Percentiles rank a stretch among this genome's conserved stretches.
Evolutionary conservation across 2,113 vertebrate genomes (phyloP).

Genomic region (Grallaria varia): DNA sequence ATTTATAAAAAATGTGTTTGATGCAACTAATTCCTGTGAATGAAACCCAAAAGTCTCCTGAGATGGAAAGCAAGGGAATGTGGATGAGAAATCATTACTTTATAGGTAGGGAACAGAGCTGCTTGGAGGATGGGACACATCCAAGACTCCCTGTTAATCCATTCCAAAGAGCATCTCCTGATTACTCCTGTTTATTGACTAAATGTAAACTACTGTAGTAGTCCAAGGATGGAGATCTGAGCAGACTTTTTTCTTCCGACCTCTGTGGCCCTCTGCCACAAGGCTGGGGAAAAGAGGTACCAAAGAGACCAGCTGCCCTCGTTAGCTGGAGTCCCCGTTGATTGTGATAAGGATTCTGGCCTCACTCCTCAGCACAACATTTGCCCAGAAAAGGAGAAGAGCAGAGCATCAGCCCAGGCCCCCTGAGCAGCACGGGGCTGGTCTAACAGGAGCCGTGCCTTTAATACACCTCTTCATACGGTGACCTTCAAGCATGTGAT

Average conservation of each 20-base stretch:
- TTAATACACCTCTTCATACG: fast-evolving
- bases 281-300: neutral
- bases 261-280: neutral
- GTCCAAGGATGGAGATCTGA: neutral
- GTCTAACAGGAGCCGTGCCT: neutral
- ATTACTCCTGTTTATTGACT: slow-evolving; percentile 8
- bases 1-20: neutral
- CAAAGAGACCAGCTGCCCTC: neutral
- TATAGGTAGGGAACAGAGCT: neutral
- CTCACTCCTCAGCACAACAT: neutral
- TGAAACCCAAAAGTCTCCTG: neutral
- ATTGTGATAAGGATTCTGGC: neutral
- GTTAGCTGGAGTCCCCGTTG: slow-evolving; percentile 11
- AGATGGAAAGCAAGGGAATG: neutral
- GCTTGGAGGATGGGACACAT: neutral
- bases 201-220: neutral
- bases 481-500: neutral
- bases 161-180: neutral
- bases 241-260: neutral
- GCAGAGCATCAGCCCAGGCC: neutral
- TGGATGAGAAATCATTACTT: neutral
- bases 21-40: neutral
- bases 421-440: neutral
- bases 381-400: neutral
- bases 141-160: neutral